Evolutionary conservation across 2,113 vertebrate species (phyloP), one percentile per base, ranked within the genome.

Genomic region (Cervus canadensis): DNA sequence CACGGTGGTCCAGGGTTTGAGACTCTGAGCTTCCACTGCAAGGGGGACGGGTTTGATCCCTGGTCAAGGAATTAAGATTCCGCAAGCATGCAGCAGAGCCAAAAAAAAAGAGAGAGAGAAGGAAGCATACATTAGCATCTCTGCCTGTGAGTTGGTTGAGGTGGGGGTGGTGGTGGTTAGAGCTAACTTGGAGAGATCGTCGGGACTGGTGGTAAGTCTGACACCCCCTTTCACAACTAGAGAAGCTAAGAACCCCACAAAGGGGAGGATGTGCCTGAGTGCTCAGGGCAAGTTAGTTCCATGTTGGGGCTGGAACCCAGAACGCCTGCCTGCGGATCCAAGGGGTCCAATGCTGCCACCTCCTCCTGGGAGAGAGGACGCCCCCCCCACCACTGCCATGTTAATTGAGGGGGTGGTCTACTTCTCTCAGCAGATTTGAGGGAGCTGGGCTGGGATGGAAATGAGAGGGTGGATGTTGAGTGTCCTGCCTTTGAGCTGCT

Each of bases 371-470:
- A 33, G 7, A 26, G 8, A 48, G 45, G 26, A 17, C 2, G 2
- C 1, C 3, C 25, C 30, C 43, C 7, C 2, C 4, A 0, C 11
- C 17, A n/a, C 2, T 3, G 8, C 25, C 40, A 1, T 85, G 17
- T 9, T 81, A 12, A 12, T 8, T 17, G 7, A 30, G 28, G 23
- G 28, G 21, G 43, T 54, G 67, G 43, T 36, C 21, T 64, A 33
- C 56, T 36, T 56, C 26, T 91, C 86, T 67, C 30, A 45, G 17
- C 6, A n/a, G 3, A 11, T 54, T 28, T 74, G 15, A 90, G 45
- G 17, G n/a, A 96, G 6, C 0, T 33, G 28, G 67, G 40, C 40
- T 9, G 26, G n/a, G 16, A 23, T n/a, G 1, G 13, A 19, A 16
- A 48, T 25, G 21, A 71, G 64, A 71, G 48, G 2, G 2, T 52